Base-by-base conservation (phyloP, 1,140 invertebrate species). In the Procambarus virginalis region DNA sequence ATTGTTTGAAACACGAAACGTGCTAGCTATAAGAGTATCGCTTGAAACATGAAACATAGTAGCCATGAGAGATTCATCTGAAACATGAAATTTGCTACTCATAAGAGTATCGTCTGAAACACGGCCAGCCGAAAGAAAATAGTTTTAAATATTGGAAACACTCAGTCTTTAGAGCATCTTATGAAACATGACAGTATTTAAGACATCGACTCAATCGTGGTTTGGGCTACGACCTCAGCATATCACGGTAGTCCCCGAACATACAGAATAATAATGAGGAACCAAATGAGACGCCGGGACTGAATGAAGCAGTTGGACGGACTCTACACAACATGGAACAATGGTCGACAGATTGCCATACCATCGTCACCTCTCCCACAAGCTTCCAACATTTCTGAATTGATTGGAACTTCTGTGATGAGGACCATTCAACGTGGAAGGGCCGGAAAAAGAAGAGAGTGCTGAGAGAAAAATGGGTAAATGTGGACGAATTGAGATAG, bases 371-470 rank as follows among this genome's bases (percentile, higher is more conserved):
- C 68, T 73, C 20, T 73, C 68, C 68, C 68, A 73, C 22, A 73
- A 73, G 4, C 68, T 73, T n/a, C n/a, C n/a, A 73, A n/a, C 68
- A 73, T n/a, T n/a, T n/a, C n/a, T 73, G 68, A 8, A 73, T 73
- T 73, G 68, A n/a, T 5, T 73, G n/a, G n/a, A 34, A 34, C 68
- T 22, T 73, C 5, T 6, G 14, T 22, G 68, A 20, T 4, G 46
- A 51, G 46, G 76, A 14, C 49, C 3, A 78, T 49, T 20, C 8
- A 46, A 49, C 22, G 20, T 20, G 14, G 34, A 46, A 48, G 76
- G 5, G 45, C 22, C 5, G 10, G 75, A 45, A 5, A 45, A 14
- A 76, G 5, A 76, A 22, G 34, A 45, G 22, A 73, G n/a, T 20
- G 34, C 6, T 8, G 68, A 73, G n/a, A 34, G 68, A 34, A 20